Percentiles rank a stretch among this genome's conserved stretches.
phyloP scores from a whole-genome alignment of 2,113 vertebrate genomes.

The Pseudorhombus dupliciocellatus region DNA sequence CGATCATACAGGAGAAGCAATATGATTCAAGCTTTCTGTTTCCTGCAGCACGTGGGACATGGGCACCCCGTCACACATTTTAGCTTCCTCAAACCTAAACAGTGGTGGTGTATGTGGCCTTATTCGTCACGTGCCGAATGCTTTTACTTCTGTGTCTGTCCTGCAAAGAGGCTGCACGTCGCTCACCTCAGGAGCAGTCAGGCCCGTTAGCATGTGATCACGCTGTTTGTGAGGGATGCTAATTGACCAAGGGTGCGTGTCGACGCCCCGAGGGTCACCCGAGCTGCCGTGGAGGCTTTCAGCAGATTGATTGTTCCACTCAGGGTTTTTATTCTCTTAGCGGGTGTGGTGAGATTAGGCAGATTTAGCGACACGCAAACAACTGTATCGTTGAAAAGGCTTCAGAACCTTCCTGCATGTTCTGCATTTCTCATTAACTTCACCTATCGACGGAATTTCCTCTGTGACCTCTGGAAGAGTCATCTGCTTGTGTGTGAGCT shows the following conservation, averaged over 20 bases:
- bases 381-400: not conserved
- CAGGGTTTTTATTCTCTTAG: not conserved
- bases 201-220: not conserved
- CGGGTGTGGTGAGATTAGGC: conserved; percentile 7
- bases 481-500: conserved; percentile 3
- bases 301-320: conserved; percentile 5
- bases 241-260: not conserved
- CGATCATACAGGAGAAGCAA: too few relatives aligned
- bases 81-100: too few relatives aligned
- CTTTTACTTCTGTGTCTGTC: not conserved
- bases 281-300: conserved; percentile 11
- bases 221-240: not conserved
- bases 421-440: not conserved
- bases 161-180: not conserved
- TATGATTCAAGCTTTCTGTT: too few relatives aligned
- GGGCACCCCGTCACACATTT: too few relatives aligned
- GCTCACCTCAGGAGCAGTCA: not conserved
- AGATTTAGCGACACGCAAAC: conserved; percentile 13
- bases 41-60: too few relatives aligned
- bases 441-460: not conserved
- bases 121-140: not conserved
- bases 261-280: not conserved
- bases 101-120: too few relatives aligned
- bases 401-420: not conserved
- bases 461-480: conserved; percentile 5